These are phyloP conservation scores for Spongilla lacustris DNA, from an alignment of 37 sponge, comb jelly and placozoan species.

Conservation along the genomic window DNA sequence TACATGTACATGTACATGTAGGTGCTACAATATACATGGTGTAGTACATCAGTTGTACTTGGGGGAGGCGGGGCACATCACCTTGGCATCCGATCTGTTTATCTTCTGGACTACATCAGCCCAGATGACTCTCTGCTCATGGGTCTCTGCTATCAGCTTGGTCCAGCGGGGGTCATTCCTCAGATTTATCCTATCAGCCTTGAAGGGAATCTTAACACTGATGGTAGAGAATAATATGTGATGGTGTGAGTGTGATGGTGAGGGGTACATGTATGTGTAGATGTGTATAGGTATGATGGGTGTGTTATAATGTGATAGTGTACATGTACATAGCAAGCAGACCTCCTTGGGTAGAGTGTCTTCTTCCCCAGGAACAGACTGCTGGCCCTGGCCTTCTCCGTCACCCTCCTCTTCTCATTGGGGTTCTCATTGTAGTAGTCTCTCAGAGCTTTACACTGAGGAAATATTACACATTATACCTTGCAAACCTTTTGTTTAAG, in stretches of 20 bases:
- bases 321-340: not conserved
- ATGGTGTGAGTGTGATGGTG: not conserved
- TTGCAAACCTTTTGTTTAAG: too few relatives aligned
- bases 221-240: too few relatives aligned
- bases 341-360: constrained; percentile 68
- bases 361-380: constrained; percentile 79
- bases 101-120: constrained; percentile 82
- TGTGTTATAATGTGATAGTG: too few relatives aligned
- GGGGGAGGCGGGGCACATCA: too few relatives aligned
- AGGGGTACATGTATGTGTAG: not conserved
- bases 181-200: constrained; percentile 65
- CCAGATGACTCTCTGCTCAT: constrained; percentile 81
- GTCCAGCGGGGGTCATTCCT: constrained; percentile 70
- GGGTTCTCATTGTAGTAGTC: constrained; percentile 63
- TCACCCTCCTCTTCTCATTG: constrained; percentile 40
- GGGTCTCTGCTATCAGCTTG: constrained; percentile 48
- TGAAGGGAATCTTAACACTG: constrained; percentile 79
- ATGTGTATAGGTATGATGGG: too few relatives aligned
- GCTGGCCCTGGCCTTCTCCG: constrained; percentile 82
- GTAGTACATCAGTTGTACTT: too few relatives aligned
- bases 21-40: too few relatives aligned
- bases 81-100: constrained; percentile 81
- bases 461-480: too few relatives aligned
- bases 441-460: constrained; percentile 62
- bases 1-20: too few relatives aligned